Evolutionary conservation across 30 jellyfish, hydroid and myxozoan genomes (phyloP).

Genomic region (Cassiopea xamachana): DNA sequence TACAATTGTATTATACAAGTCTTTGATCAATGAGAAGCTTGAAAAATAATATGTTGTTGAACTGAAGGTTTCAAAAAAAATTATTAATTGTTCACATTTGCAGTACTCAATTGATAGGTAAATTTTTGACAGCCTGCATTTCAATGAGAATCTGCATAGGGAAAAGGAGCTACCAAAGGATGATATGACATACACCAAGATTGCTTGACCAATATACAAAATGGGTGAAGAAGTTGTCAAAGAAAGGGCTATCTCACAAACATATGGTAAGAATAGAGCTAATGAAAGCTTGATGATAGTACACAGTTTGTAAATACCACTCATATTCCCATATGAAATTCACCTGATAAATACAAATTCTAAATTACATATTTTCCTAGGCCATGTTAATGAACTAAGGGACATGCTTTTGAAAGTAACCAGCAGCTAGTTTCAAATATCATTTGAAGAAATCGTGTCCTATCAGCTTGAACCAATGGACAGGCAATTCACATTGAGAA

Average conservation of each 20-base stretch:
- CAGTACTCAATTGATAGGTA: background rate
- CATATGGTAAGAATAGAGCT: background rate
- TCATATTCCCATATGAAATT: no score
- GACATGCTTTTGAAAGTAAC: no score
- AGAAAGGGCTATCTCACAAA: constrained; percentile 1
- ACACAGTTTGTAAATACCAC: no score
- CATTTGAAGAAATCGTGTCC: no score
- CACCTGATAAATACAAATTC: background rate
- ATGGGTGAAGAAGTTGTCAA: constrained; percentile 55
- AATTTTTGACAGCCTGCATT: constrained; percentile 35
- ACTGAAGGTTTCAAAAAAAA: no score
- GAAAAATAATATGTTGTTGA: background rate
- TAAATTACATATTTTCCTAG: background rate
- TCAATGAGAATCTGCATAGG: constrained; percentile 41
- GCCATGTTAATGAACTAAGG: no score
- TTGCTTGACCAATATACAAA: constrained; percentile 38
- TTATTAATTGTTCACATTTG: background rate
- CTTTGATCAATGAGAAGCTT: no score
- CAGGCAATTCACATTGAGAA: no score
- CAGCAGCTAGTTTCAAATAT: no score
- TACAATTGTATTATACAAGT: no score
- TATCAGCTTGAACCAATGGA: no score
- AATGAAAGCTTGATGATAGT: no score
- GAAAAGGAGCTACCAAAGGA: constrained; percentile 12
- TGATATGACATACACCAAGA: constrained; percentile 14